Evolutionary conservation across 2,888 invertebrate genomes (phyloP).

Genomic region (Halocaridina rubra): DNA sequence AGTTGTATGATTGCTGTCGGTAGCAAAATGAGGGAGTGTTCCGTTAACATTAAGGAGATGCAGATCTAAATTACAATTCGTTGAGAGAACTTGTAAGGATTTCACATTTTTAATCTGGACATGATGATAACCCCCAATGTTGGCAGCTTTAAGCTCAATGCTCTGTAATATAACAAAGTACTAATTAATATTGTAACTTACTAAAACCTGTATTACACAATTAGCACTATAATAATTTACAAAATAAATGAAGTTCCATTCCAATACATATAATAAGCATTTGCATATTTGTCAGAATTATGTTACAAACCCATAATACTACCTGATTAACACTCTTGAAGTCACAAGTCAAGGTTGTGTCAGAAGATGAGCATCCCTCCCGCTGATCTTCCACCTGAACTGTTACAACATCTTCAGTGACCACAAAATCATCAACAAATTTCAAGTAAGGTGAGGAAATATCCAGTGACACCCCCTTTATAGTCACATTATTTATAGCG

Average conservation of each 20-base stretch:
- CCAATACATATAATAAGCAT: too few relatives aligned
- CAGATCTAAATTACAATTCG: neutral
- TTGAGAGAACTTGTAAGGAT: slow-evolving; percentile 6
- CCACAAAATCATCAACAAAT: slow-evolving; percentile 25
- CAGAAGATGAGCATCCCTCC: neutral
- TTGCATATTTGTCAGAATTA: too few relatives aligned
- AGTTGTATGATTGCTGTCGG: neutral
- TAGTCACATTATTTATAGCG: slow-evolving; percentile 22
- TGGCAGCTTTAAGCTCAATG: neutral
- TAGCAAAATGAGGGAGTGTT: slow-evolving; percentile 7
- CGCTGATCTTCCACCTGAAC: neutral
- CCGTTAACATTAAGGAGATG: neutral
- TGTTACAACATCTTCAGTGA: neutral
- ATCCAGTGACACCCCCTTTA: neutral
- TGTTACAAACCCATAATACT: neutral
- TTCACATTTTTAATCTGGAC: neutral
- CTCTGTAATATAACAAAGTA: neutral
- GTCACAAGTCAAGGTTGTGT: slow-evolving; percentile 11
- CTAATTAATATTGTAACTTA: neutral
- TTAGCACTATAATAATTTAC: neutral
- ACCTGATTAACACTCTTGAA: neutral
- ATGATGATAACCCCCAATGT: neutral
- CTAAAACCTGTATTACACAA: neutral
- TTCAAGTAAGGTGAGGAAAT: slow-evolving; percentile 15
- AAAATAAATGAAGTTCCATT: too few relatives aligned